These are phyloP conservation scores for Terebella lapidaria DNA, from an alignment of 2,888 invertebrate genomes.

Conservation along the genomic window DNA sequence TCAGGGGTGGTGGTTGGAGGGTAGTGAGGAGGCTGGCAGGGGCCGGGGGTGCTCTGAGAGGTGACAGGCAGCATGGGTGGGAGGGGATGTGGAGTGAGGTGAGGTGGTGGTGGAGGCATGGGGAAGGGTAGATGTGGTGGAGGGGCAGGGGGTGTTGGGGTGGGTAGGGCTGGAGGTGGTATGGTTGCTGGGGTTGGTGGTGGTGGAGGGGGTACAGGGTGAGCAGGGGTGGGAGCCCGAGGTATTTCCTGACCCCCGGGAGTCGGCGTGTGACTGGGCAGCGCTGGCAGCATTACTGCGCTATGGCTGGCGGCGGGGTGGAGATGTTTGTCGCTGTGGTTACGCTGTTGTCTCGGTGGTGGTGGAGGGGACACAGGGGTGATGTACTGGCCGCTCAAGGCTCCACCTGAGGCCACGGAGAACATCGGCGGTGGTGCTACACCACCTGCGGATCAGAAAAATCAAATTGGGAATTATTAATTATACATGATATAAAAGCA, in stretches of 20 bases:
- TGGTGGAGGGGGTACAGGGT: background rate
- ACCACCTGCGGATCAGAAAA: background rate
- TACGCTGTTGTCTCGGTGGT: background rate
- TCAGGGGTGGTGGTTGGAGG: background rate
- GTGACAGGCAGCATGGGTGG: background rate
- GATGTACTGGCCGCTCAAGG: background rate
- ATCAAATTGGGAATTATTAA: too few relatives aligned
- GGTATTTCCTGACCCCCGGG: background rate
- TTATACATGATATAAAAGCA: too few relatives aligned
- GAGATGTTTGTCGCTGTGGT: background rate
- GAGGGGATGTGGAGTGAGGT: background rate
- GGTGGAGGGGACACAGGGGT: background rate
- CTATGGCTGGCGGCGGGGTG: background rate
- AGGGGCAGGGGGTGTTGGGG: background rate
- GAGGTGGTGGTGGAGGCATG: background rate
- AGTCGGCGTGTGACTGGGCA: too few relatives aligned
- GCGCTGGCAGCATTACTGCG: too few relatives aligned
- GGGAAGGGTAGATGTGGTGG: background rate
- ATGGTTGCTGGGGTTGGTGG: conserved; percentile 6
- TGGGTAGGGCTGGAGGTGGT: background rate
- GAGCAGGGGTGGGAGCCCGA: background rate
- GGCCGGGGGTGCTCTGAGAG: background rate
- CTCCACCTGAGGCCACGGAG: background rate
- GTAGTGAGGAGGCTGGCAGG: background rate
- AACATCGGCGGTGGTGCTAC: background rate